Evolutionary conservation across 2,797 vertebrate genomes (phyloP).

Genomic region (Hafferia zeledoni): DNA sequence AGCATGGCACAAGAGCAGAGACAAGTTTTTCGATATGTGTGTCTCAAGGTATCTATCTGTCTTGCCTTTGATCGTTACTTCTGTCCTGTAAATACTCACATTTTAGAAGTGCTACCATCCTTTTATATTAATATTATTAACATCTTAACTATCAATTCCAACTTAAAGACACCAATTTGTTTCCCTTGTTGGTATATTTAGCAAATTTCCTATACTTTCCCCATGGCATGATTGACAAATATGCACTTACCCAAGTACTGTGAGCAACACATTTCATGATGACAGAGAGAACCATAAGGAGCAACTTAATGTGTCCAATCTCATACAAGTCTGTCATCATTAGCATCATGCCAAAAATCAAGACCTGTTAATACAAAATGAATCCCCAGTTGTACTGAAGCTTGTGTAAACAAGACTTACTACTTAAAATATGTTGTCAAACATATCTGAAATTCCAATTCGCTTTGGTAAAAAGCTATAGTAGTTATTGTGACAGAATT

Average conservation of each 20-base stretch:
- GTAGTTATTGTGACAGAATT: background rate
- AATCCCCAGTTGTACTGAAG: background rate
- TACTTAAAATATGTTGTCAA: background rate
- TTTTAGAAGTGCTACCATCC: background rate
- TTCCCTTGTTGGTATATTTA: background rate
- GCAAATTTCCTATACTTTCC: background rate
- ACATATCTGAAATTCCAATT: background rate
- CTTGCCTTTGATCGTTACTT: background rate
- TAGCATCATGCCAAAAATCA: background rate
- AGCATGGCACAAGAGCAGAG: background rate
- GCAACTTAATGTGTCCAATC: background rate
- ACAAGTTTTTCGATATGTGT: fast-evolving
- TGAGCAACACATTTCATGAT: background rate
- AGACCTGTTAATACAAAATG: background rate
- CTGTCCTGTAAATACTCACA: background rate
- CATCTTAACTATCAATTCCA: background rate
- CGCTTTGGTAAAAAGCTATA: background rate
- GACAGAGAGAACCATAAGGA: background rate
- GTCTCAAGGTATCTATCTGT: background rate
- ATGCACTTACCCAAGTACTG: background rate
- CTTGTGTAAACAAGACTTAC: background rate
- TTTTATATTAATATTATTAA: background rate
- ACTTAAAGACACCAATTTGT: background rate
- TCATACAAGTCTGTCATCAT: background rate
- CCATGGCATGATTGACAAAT: background rate